Evolutionary conservation across 2,797 vertebrate genomes (phyloP).

Genomic region (Microctenopoma lineatum): DNA sequence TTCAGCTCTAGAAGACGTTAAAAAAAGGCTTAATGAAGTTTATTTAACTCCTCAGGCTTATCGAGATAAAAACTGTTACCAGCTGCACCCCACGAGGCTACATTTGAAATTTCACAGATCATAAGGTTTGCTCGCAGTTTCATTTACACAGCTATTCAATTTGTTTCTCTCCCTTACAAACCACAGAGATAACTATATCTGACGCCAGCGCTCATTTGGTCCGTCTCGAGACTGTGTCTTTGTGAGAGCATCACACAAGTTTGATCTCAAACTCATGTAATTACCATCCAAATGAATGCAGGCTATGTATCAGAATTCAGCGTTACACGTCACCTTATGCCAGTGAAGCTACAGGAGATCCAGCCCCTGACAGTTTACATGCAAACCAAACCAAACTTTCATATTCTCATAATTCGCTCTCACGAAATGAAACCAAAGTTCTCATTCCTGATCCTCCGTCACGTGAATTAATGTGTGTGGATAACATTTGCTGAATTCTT

Average conservation of each 20-base stretch:
- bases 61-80: conserved; percentile 88
- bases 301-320: conserved; percentile 40
- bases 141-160: conserved; percentile 65
- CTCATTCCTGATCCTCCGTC: conserved; percentile 68
- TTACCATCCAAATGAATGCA: conserved; percentile 44
- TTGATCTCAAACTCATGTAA: conserved; percentile 45
- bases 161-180: conserved; percentile 64
- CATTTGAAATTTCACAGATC: conserved; percentile 77
- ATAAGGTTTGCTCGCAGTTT: conserved; percentile 68
- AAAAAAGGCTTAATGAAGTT: conserved; percentile 79
- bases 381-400: conserved; percentile 47
- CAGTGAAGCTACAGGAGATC: conserved; percentile 45
- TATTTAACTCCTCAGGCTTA: conserved; percentile 85
- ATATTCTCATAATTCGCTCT: conserved; percentile 34
- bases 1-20: conserved; percentile 77
- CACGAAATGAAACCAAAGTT: conserved; percentile 6
- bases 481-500: conserved; percentile 29
- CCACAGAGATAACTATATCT: conserved; percentile 48
- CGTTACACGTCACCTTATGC: conserved; percentile 35
- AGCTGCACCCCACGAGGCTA: conserved; percentile 79
- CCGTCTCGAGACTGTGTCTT: conserved; percentile 20
- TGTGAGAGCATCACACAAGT: conserved; percentile 20
- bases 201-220: conserved; percentile 52
- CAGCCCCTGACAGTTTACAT: conserved; percentile 50
- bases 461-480: conserved; percentile 14